A percentile compares a stretch with the other conserved stretches of the same genome.
Conservation (phyloP, 2,797 vertebrate genomes). For the Gymnoscopelus braueri region DNA sequence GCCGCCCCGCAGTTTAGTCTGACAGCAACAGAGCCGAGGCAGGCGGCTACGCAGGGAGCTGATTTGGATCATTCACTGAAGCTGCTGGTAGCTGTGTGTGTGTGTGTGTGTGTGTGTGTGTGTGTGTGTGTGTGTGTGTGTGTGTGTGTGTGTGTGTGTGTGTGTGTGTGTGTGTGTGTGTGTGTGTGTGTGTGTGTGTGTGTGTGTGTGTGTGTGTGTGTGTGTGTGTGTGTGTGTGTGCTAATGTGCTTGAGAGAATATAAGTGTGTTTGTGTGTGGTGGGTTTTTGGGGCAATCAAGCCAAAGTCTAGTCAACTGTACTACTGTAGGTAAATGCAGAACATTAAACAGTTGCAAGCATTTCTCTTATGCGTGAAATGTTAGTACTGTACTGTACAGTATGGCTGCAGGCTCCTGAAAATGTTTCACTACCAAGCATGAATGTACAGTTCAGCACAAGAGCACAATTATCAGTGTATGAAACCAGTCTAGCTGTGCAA, state of each 20-base stretch:
- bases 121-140: slow-evolving; percentile 6
- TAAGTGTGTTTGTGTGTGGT: slow-evolving; percentile 1
- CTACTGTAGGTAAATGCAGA: slow-evolving; percentile 40
- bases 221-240: slow-evolving; percentile 4
- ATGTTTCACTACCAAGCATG: slow-evolving; percentile 36
- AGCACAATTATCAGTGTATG: neutral
- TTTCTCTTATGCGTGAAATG: slow-evolving; percentile 30
- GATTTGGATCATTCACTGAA: slow-evolving; percentile 55
- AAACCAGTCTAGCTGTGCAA: slow-evolving; percentile 57
- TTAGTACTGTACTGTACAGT: neutral
- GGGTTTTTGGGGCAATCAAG: slow-evolving; percentile 20
- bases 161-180: neutral
- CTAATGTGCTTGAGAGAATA: neutral
- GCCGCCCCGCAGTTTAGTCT: slow-evolving; percentile 71
- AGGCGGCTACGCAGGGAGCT: slow-evolving; percentile 55
- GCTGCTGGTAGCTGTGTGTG: slow-evolving; percentile 37
- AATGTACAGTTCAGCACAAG: neutral
- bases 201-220: slow-evolving; percentile 9
- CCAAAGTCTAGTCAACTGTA: slow-evolving; percentile 11
- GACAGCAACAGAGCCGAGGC: slow-evolving; percentile 64
- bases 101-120: slow-evolving; percentile 24
- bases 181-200: slow-evolving; percentile 9
- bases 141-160: slow-evolving; percentile 6
- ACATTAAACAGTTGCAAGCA: slow-evolving; percentile 32
- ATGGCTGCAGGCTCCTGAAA: neutral